These are phyloP conservation scores for Eubasilissa splendida DNA, from an alignment of 2,888 invertebrate species.

Conservation along the genomic window DNA sequence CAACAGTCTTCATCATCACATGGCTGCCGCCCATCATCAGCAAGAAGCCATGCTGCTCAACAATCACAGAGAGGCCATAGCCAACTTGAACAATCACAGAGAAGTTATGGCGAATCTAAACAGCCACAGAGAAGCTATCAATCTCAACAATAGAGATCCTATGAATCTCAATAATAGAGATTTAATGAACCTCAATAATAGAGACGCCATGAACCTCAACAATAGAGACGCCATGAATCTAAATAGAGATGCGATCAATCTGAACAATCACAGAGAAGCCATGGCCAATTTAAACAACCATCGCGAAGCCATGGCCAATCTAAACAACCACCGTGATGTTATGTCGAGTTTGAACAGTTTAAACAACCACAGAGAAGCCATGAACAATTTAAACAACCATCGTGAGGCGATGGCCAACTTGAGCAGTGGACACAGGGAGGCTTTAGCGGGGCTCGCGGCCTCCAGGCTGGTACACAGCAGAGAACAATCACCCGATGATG, in stretches of 20 bases:
- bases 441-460: constrained; percentile 38
- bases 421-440: constrained; percentile 46
- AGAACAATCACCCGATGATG: constrained; percentile 45
- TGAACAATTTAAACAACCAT: constrained; percentile 34
- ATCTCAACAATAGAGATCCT: constrained; percentile 29
- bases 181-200: constrained; percentile 29
- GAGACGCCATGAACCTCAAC: constrained; percentile 36
- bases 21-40: constrained; percentile 48
- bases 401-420: constrained; percentile 43
- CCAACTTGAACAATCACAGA: constrained; percentile 52
- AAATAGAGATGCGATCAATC: constrained; percentile 45
- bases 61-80: constrained; percentile 56
- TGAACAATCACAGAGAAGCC: constrained; percentile 44
- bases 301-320: constrained; percentile 41
- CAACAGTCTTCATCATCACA: constrained; percentile 56
- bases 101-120: constrained; percentile 52
- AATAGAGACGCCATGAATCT: constrained; percentile 39
- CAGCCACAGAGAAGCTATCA: constrained; percentile 48
- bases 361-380: constrained; percentile 23
- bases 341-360: constrained; percentile 23
- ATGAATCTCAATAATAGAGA: constrained; percentile 26
- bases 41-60: constrained; percentile 53
- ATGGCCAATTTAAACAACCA: constrained; percentile 41
- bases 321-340: constrained; percentile 35
- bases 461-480: constrained; percentile 34